phyloP scores from a whole-genome alignment of 2,888 invertebrate species.

The Drosophila kambysellisi region DNA sequence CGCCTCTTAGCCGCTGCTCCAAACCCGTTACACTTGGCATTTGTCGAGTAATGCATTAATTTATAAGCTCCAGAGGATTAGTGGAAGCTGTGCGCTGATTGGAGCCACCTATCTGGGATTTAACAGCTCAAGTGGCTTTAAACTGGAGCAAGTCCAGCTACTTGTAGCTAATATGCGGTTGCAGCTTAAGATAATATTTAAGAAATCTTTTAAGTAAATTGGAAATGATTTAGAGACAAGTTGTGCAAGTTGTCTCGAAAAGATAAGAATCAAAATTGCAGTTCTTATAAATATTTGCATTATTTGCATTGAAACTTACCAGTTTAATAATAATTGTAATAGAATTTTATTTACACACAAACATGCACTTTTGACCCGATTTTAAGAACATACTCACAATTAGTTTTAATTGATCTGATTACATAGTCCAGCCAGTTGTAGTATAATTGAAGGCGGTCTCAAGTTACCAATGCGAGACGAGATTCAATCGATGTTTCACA shows the following conservation, averaged over 20 bases:
- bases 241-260: neutral
- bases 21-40: conserved; percentile 51
- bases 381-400: conserved; percentile 48
- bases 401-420: conserved; percentile 76
- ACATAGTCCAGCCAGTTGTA: conserved; percentile 36
- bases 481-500: conserved; percentile 67
- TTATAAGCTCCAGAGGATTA: conserved; percentile 38
- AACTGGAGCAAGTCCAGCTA: conserved; percentile 38
- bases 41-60: conserved; percentile 41
- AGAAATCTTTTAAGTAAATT: conserved; percentile 1
- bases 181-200: conserved; percentile 26
- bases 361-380: neutral
- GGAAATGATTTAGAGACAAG: neutral
- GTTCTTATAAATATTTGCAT: neutral
- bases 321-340: neutral
- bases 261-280: neutral
- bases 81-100: conserved; percentile 32
- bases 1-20: conserved; percentile 17
- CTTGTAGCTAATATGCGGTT: conserved; percentile 17
- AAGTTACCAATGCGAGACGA: conserved; percentile 52
- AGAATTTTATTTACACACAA: neutral
- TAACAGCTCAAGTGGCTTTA: conserved; percentile 7
- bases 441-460: conserved; percentile 42
- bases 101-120: conserved; percentile 23
- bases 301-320: neutral